phyloP scores from a whole-genome alignment of 2,797 vertebrate species.

The Gallirallus australis region DNA sequence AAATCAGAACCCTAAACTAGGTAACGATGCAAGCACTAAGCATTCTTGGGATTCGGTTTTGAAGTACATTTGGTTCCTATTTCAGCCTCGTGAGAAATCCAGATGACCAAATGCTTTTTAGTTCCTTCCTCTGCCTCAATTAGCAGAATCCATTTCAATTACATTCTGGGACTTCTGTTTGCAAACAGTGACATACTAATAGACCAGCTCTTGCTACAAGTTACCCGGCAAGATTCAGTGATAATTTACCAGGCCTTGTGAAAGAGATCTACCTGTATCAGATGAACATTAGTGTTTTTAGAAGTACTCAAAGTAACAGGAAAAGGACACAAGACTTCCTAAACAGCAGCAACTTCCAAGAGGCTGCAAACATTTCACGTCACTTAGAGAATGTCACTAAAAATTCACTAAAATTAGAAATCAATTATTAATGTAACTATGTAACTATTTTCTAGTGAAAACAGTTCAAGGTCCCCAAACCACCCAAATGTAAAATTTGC shows the following conservation, averaged over 20 bases:
- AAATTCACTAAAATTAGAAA: background rate
- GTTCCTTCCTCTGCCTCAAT: conserved; percentile 48
- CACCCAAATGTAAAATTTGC: background rate
- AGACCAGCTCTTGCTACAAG: background rate
- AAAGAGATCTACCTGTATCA: background rate
- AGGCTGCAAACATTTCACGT: background rate
- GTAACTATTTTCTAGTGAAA: background rate
- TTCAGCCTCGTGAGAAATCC: conserved; percentile 48
- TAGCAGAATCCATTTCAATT: conserved; percentile 31
- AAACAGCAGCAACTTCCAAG: background rate
- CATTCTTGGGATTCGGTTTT: background rate
- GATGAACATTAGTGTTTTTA: accelerated
- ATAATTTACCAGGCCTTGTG: background rate
- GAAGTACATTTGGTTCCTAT: conserved; percentile 19
- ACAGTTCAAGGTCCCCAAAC: background rate
- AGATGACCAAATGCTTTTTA: conserved; percentile 39
- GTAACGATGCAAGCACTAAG: background rate
- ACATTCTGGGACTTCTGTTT: background rate
- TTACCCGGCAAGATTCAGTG: background rate
- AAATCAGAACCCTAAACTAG: conserved; percentile 10
- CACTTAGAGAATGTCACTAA: background rate
- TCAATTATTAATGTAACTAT: background rate
- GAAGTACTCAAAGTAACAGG: background rate
- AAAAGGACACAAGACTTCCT: background rate
- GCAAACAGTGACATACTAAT: background rate